Conservation (phyloP, 64 coral and sea anemone genomes). For the Catalaphyllia jardinei region DNA sequence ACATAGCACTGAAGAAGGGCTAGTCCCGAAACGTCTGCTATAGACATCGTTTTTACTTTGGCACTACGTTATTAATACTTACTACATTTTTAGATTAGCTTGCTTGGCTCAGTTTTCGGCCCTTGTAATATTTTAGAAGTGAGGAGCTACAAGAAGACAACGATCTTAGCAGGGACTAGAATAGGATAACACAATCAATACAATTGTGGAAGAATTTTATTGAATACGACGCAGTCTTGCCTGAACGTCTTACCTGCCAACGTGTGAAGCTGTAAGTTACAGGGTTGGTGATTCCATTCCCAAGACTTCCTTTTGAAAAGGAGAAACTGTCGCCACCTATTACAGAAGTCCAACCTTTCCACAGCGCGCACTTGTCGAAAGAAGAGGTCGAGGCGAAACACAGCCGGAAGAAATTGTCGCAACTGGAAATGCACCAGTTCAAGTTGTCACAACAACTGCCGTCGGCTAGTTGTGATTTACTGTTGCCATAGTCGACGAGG, state of each 20-base stretch:
- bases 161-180: too few species aligned
- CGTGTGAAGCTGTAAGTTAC: slow-evolving; percentile 23
- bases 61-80: too few species aligned
- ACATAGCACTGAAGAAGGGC: too few species aligned
- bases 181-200: too few species aligned
- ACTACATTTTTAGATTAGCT: too few species aligned
- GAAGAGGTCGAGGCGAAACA: slow-evolving; percentile 35
- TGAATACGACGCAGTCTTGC: too few species aligned
- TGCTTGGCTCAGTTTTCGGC: too few species aligned
- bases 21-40: too few species aligned
- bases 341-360: slow-evolving; percentile 31
- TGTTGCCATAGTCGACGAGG: slow-evolving; percentile 49
- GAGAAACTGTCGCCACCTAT: slow-evolving; percentile 47
- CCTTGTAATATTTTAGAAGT: too few species aligned
- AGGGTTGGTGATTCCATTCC: slow-evolving; percentile 58
- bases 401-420: slow-evolving; percentile 58
- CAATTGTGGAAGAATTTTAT: too few species aligned
- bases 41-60: too few species aligned
- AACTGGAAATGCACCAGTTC: slow-evolving; percentile 22
- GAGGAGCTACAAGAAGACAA: too few species aligned
- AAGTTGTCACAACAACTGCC: slow-evolving; percentile 58
- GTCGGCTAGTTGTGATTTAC: slow-evolving; percentile 2
- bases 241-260: slow-evolving; percentile 35
- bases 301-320: slow-evolving; percentile 42
- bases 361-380: slow-evolving; percentile 26